Evolutionary conservation across 1,140 invertebrate species (phyloP).

Genomic region (Cotesia vestalis): DNA sequence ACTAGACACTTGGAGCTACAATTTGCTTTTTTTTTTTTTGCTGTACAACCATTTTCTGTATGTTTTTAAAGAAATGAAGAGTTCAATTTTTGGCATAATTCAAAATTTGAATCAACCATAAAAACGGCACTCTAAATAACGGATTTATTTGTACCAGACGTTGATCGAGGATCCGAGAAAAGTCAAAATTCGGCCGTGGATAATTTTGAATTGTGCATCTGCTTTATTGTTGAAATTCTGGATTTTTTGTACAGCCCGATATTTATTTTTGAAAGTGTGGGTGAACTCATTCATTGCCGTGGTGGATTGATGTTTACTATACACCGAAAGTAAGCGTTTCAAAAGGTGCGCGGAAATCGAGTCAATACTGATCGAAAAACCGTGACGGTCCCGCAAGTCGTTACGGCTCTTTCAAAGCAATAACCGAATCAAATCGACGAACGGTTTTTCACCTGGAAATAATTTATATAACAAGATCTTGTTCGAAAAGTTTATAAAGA

Average conservation of each 20-base stretch:
- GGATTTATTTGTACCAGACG: no score
- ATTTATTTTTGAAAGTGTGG: neutral
- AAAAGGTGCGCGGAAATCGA: constrained; percentile 52
- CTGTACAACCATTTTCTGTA: no score
- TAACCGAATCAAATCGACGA: constrained; percentile 49
- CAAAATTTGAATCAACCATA: no score
- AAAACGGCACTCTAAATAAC: no score
- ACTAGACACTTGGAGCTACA: no score
- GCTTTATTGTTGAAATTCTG: neutral
- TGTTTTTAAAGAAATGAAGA: no score
- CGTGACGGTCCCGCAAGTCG: constrained; percentile 54
- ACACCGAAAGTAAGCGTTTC: constrained; percentile 49
- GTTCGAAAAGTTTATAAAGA: no score
- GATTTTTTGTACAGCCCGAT: neutral
- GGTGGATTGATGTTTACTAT: constrained; percentile 39
- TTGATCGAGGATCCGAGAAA: neutral
- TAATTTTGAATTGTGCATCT: neutral
- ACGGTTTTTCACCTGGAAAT: no score
- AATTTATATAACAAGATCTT: no score
- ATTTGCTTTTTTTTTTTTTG: no score
- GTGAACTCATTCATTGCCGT: neutral
- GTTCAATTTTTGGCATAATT: no score
- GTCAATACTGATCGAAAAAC: constrained; percentile 50
- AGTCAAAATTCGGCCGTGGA: neutral
- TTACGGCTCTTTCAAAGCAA: constrained; percentile 38